Base-by-base conservation (phyloP, 2,113 vertebrate genomes). In the Phaetusa simplex region DNA sequence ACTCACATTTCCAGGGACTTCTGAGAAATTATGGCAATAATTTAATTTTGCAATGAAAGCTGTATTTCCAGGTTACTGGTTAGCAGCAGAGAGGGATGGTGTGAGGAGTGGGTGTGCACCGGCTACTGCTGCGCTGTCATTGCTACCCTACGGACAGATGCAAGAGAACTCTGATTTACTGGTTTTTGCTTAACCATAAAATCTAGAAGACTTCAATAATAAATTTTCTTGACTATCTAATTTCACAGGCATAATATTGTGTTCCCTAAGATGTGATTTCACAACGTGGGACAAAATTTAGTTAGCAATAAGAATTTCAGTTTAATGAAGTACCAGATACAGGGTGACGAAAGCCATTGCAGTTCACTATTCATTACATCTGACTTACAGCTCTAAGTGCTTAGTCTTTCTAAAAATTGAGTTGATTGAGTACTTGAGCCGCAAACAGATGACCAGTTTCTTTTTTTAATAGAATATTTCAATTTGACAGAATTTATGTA, bases 401-500 rank as follows among this genome's bases (percentile, higher is more conserved):
- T 86, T 43, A 49, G 34, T 34, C 36, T 55, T 72, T 76, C 24
- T 23, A 55, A 59, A 94, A 82, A 73, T 18, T 26, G 20, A 47
- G 3, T 38, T 50, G 8, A 45, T 34, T 70, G 40, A 52, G 15
- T 40, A 27, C 52, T 80, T 61, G 50, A 82, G 29, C 20, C 5
- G 42, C 36, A 71, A 49, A 56, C 2, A 76, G 70, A n/a, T 1
- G 0, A 56, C 4, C 1, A 29, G 4, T 42, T 61, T 29, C 5
- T 55, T 90, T 78, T 15, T 43, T 52, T 30, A 36, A 47, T 52
- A 49, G 47, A 78, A 29, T 38, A 14, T 27, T 69, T 7, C 14
- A 23, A 34, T 43, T 79, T 79, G 38, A 9, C n/a, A 88, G 16
- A 43, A 45, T 78, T 90, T 76, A 2, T 58, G 19, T 64, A 92